Percentiles rank a stretch among this genome's conserved stretches.
These are phyloP conservation scores for Euglossa dilemma DNA, from an alignment of 1,140 invertebrate genomes.

Conservation along the genomic window DNA sequence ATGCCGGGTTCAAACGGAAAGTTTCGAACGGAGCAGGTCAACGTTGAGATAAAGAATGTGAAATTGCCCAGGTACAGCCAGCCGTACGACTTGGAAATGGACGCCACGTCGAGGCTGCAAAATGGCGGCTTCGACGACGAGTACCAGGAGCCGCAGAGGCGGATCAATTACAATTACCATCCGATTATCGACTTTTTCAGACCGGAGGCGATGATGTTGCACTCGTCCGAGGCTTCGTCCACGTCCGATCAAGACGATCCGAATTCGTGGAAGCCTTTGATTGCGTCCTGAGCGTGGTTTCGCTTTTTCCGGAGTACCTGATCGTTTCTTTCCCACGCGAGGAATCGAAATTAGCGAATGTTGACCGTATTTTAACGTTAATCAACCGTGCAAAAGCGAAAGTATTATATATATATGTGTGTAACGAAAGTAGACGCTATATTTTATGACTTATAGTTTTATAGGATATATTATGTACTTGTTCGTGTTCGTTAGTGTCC, in stretches of 20 bases:
- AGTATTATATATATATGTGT: conserved; percentile 9
- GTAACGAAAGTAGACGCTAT: neutral
- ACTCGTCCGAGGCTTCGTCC: conserved; percentile 64
- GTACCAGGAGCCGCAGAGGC: conserved; percentile 79
- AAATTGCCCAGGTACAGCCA: conserved; percentile 66
- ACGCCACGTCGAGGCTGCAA: conserved; percentile 71
- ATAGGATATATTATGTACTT: neutral
- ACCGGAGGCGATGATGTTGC: conserved; percentile 79
- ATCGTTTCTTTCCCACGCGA: conserved; percentile 61
- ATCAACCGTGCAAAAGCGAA: neutral
- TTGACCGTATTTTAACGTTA: neutral
- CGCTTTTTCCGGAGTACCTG: conserved; percentile 73
- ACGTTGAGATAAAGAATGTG: neutral
- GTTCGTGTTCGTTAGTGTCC: neutral
- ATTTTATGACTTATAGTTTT: neutral
- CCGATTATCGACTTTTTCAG: conserved; percentile 93
- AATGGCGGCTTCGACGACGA: conserved; percentile 78
- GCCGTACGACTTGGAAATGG: conserved; percentile 69
- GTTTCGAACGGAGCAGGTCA: neutral
- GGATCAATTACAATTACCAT: conserved; percentile 92
- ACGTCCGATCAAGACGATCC: conserved; percentile 50
- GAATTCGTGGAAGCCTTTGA: conserved; percentile 79
- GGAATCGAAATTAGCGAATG: conserved; percentile 28
- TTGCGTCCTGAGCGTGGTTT: conserved; percentile 68
- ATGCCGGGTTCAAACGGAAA: neutral